These are phyloP conservation scores for Smittia aterrima DNA, from an alignment of 2,888 invertebrate genomes.

Conservation along the genomic window DNA sequence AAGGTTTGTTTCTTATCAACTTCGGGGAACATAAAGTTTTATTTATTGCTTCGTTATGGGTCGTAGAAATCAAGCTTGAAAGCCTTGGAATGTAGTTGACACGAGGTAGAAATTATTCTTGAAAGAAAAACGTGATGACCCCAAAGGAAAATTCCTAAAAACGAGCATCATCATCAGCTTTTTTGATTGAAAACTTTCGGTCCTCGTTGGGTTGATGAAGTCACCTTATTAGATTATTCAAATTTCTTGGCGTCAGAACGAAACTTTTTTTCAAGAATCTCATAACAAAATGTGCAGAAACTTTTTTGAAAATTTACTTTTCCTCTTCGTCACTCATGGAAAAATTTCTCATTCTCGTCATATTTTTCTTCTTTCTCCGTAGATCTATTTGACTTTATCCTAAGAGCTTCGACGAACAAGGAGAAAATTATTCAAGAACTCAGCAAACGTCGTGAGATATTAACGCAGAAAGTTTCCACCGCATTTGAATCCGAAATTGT, in stretches of 20 bases:
- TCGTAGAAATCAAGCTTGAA: too few relatives aligned
- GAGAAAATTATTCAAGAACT: not conserved
- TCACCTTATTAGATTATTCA: conserved; percentile 3
- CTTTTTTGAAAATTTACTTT: conserved; percentile 3
- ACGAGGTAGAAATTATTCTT: too few relatives aligned
- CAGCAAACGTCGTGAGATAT: not conserved
- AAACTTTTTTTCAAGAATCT: not conserved
- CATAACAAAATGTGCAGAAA: not conserved
- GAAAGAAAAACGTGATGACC: too few relatives aligned
- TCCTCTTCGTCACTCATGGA: too few relatives aligned
- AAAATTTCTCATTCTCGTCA: not conserved
- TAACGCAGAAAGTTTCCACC: not conserved
- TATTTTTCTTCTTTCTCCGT: not conserved
- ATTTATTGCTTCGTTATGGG: too few relatives aligned
- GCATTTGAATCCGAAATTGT: not conserved
- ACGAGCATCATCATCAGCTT: too few relatives aligned
- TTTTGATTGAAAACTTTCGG: too few relatives aligned
- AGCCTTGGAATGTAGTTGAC: too few relatives aligned
- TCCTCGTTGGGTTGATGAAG: not conserved
- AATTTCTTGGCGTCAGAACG: not conserved
- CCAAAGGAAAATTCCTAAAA: too few relatives aligned
- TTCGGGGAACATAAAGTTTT: too few relatives aligned
- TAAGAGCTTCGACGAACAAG: not conserved
- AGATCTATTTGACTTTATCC: not conserved
- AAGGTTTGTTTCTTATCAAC: not conserved